Conservation (phyloP, 2,888 invertebrate genomes). For the Nowickia ferox region DNA sequence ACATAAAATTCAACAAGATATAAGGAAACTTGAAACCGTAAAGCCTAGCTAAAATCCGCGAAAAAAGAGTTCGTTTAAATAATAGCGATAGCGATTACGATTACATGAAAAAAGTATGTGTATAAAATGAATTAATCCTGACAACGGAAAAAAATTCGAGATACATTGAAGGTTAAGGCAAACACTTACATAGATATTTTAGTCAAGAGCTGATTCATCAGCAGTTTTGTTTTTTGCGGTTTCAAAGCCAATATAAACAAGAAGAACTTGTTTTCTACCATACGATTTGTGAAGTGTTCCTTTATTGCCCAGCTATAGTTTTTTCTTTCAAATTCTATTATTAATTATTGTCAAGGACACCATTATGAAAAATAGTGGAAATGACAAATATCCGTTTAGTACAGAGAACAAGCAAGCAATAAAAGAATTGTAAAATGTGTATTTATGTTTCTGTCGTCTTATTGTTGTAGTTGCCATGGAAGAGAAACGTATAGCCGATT, state of each 20-base stretch:
- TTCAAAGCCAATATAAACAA: constrained; percentile 43
- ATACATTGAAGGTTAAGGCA: constrained; percentile 53
- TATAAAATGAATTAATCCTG: not conserved
- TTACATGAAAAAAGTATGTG: constrained; percentile 1
- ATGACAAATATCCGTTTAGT: not conserved
- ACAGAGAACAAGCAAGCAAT: not conserved
- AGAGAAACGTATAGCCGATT: constrained; percentile 95
- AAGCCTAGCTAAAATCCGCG: constrained; percentile 41
- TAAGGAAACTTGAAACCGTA: constrained; percentile 32
- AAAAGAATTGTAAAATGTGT: constrained; percentile 2
- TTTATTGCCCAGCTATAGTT: constrained; percentile 39
- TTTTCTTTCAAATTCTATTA: constrained; percentile 14
- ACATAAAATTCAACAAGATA: constrained; percentile 30
- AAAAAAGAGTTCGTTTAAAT: constrained; percentile 4
- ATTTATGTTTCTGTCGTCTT: constrained; percentile 33
- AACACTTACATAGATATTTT: constrained; percentile 10
- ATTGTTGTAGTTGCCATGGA: constrained; percentile 85
- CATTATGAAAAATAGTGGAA: constrained; percentile 22
- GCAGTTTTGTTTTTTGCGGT: constrained; percentile 29
- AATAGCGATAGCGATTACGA: not conserved
- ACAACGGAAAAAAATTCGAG: not conserved
- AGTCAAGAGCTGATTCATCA: constrained; percentile 66
- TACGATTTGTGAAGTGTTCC: not conserved
- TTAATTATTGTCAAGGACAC: constrained; percentile 68
- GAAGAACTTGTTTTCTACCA: constrained; percentile 67